Evolutionary conservation across 2,113 vertebrate genomes (phyloP).

Genomic region (Meriones unguiculatus): DNA sequence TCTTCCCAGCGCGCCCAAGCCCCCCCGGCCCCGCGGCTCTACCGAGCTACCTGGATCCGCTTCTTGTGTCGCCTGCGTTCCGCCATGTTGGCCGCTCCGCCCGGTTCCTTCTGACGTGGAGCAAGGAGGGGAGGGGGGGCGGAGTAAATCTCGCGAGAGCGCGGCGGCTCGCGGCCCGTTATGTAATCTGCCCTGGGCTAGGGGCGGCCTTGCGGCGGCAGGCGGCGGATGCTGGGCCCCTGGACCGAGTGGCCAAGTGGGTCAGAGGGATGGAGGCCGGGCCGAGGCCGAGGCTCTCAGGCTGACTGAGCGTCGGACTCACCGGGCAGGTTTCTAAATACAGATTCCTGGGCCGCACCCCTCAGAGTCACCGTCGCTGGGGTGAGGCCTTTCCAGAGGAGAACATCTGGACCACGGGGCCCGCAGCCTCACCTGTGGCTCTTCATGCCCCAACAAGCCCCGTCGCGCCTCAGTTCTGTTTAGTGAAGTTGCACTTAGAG

Average conservation of each 20-base stretch:
- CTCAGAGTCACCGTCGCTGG: not conserved
- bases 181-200: constrained; percentile 57
- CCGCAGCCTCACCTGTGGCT: too few species aligned
- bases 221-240: fast-evolving
- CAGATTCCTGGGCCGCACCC: constrained; percentile 40
- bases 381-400: not conserved
- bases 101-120: constrained; percentile 88
- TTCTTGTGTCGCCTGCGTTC: constrained; percentile 98
- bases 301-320: not conserved
- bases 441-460: not conserved
- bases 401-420: not conserved
- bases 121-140: not conserved
- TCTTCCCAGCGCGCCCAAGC: not conserved
- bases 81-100: constrained; percentile 94
- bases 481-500: too few species aligned
- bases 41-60: constrained; percentile 93
- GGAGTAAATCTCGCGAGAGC: constrained; percentile 83
- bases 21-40: not conserved
- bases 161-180: constrained; percentile 66
- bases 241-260: fast-evolving
- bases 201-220: fast-evolving
- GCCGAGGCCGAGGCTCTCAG: not conserved
- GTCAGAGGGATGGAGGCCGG: not conserved
- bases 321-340: not conserved
- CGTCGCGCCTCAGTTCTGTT: not conserved